Evolutionary conservation across 1,140 invertebrate genomes (phyloP).

Genomic region (Anoplophora glabripennis): DNA sequence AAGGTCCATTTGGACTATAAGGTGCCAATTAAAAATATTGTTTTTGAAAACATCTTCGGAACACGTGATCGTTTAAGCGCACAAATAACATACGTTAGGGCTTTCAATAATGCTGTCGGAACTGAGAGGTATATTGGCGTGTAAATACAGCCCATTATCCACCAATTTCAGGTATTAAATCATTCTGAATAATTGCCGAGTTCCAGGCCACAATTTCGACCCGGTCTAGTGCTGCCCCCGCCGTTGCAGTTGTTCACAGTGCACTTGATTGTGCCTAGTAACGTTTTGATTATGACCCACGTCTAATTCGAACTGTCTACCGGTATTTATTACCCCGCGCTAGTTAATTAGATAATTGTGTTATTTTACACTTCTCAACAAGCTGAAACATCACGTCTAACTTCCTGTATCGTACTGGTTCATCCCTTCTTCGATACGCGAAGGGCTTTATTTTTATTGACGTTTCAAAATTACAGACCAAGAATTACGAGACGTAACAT

Average conservation of each 20-base stretch:
- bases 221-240: neutral
- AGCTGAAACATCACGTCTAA: neutral
- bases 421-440: no score
- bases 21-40: no score
- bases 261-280: constrained; percentile 24
- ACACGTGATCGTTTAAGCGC: no score
- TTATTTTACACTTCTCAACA: constrained; percentile 14
- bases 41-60: no score
- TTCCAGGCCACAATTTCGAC: constrained; percentile 8
- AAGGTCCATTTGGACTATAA: no score
- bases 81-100: constrained; percentile 1
- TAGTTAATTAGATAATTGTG: constrained; percentile 26
- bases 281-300: constrained; percentile 15
- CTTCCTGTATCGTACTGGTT: no score
- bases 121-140: constrained; percentile 42
- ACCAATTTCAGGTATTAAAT: constrained; percentile 47
- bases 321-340: constrained; percentile 29
- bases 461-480: no score
- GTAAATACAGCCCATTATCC: constrained; percentile 44
- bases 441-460: no score
- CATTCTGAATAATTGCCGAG: constrained; percentile 44
- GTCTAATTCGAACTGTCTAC: constrained; percentile 31
- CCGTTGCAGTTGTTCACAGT: constrained; percentile 19
- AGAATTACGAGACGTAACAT: no score
- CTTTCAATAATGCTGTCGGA: constrained; percentile 35